phyloP scores from a whole-genome alignment of 1,140 invertebrate genomes.

The Papilio xuthus region DNA sequence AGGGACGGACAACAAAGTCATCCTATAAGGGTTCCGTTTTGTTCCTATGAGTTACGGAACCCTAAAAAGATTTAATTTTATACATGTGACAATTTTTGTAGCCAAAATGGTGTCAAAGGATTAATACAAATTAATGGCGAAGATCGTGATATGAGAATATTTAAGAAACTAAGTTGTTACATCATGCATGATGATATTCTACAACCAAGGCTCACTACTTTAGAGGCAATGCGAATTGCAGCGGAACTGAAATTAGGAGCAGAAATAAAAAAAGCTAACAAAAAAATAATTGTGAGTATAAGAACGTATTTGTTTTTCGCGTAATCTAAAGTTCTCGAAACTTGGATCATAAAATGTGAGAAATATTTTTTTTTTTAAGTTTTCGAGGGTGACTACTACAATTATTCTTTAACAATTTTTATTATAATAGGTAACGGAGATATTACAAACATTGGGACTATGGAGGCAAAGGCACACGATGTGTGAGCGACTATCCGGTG shows the following conservation, averaged over 20 bases:
- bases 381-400: background rate
- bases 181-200: constrained; percentile 95
- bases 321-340: too few species aligned
- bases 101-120: constrained; percentile 84
- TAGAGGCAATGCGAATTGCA: constrained; percentile 92
- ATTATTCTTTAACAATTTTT: background rate
- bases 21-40: too few species aligned
- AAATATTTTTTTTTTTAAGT: too few species aligned
- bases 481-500: constrained; percentile 89
- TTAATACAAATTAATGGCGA: constrained; percentile 89
- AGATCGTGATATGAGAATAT: constrained; percentile 86
- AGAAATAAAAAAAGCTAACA: constrained; percentile 69
- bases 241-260: constrained; percentile 91
- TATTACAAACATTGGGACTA: constrained; percentile 88
- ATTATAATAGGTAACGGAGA: constrained; percentile 83
- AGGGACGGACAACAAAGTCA: too few species aligned
- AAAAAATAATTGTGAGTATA: constrained; percentile 71
- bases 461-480: constrained; percentile 85
- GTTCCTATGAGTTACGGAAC: too few species aligned
- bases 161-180: constrained; percentile 92
- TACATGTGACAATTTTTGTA: constrained; percentile 50
- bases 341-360: too few species aligned
- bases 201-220: constrained; percentile 89
- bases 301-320: background rate
- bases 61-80: background rate